Evolutionary conservation across 2,113 vertebrate species (phyloP).

Genomic region (Xiphophorus hellerii): DNA sequence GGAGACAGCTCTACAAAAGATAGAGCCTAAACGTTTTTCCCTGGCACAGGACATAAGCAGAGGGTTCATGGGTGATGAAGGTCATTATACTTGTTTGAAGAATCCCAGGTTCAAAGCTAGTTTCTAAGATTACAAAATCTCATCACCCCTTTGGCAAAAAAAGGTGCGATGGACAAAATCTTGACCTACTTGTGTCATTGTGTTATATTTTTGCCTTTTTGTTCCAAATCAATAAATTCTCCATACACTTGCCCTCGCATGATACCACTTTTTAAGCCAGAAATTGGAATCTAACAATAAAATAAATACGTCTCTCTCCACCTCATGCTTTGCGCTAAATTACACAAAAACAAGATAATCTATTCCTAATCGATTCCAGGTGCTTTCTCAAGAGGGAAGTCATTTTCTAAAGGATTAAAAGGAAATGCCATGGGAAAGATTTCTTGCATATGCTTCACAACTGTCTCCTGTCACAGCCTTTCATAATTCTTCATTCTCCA

Average conservation of each 20-base stretch:
- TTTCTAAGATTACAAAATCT: constrained; percentile 38
- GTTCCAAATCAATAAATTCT: constrained; percentile 46
- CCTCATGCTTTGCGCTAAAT: constrained; percentile 48
- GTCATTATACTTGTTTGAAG: constrained; percentile 25
- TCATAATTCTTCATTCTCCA: not conserved
- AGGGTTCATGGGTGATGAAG: constrained; percentile 56
- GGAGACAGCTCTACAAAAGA: constrained; percentile 42
- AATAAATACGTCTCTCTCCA: constrained; percentile 33
- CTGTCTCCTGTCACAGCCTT: constrained; percentile 15
- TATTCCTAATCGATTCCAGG: constrained; percentile 71
- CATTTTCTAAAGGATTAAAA: constrained; percentile 32
- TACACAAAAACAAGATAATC: constrained; percentile 67
- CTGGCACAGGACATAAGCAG: constrained; percentile 60
- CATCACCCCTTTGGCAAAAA: constrained; percentile 3
- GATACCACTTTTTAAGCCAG: constrained; percentile 45
- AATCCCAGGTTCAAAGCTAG: not conserved
- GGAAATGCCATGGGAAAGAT: constrained; percentile 10
- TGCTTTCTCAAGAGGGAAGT: constrained; percentile 24
- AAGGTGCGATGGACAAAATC: constrained; percentile 25
- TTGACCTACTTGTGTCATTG: constrained; percentile 24
- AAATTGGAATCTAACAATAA: constrained; percentile 27
- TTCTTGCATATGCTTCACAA: constrained; percentile 30
- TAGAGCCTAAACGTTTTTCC: constrained; percentile 45
- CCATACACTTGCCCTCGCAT: constrained; percentile 36
- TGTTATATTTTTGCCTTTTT: constrained; percentile 15